Conservation (phyloP, 2,888 invertebrate genomes). For the Sialis lutaria region DNA sequence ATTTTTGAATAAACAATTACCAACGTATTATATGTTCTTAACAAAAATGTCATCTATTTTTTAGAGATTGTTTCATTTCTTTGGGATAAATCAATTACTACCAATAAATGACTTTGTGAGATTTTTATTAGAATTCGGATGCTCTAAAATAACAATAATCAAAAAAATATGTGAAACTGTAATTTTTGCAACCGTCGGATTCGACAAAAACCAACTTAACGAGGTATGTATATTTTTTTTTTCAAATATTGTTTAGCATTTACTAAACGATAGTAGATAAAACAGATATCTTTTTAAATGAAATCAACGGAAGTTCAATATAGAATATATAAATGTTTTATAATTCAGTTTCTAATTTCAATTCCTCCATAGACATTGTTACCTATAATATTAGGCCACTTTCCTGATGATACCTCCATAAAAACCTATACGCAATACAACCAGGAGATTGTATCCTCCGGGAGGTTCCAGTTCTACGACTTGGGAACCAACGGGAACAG, state of each 20-base stretch:
- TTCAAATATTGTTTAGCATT: too few relatives aligned
- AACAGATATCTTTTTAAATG: too few relatives aligned
- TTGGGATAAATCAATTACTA: slow-evolving; percentile 56
- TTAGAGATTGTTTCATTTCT: slow-evolving; percentile 38
- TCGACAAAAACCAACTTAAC: slow-evolving; percentile 50
- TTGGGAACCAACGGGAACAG: slow-evolving; percentile 43
- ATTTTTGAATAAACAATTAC: too few relatives aligned
- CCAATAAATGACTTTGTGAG: slow-evolving; percentile 44
- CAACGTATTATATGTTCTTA: too few relatives aligned
- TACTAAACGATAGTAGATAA: too few relatives aligned
- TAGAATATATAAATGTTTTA: too few relatives aligned
- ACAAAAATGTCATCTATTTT: slow-evolving; percentile 8
- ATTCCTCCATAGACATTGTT: slow-evolving; percentile 29
- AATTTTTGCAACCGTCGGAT: slow-evolving; percentile 55
- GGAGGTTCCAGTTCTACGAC: slow-evolving; percentile 49
- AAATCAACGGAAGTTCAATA: too few relatives aligned
- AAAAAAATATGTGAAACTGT: slow-evolving; percentile 52
- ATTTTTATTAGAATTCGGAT: slow-evolving; percentile 42
- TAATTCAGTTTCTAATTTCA: too few relatives aligned
- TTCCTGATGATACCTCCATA: slow-evolving; percentile 59
- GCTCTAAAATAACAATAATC: slow-evolving; percentile 35
- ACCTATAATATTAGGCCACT: slow-evolving; percentile 47
- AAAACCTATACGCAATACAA: slow-evolving; percentile 54
- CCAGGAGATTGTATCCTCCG: slow-evolving; percentile 23
- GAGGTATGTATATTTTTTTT: slow-evolving; percentile 29